phyloP scores from a whole-genome alignment of 2,113 vertebrate species.

The Centropristis striata region DNA sequence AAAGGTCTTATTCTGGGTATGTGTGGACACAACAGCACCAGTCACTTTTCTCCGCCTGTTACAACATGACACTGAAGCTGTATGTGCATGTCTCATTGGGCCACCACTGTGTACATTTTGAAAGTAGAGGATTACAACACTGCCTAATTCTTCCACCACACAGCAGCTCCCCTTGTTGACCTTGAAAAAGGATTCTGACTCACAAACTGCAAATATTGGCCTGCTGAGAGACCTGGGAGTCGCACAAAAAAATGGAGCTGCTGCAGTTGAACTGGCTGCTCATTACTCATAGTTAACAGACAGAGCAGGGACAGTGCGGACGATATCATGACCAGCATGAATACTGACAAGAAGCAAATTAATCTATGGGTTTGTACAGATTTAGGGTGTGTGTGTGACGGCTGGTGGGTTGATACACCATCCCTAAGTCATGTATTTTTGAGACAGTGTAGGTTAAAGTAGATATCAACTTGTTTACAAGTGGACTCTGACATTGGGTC shows the following conservation, averaged over 20 bases:
- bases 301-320: not conserved
- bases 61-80: constrained; percentile 58
- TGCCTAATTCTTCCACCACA: constrained; percentile 44
- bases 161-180: constrained; percentile 63
- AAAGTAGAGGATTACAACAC: constrained; percentile 47
- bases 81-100: not conserved
- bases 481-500: not conserved
- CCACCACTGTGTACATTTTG: constrained; percentile 35
- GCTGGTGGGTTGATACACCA: not conserved
- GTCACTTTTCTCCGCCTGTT: constrained; percentile 56
- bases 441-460: too few relatives aligned
- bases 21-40: constrained; percentile 59
- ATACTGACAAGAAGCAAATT: not conserved
- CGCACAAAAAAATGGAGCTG: constrained; percentile 37
- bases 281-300: constrained; percentile 6
- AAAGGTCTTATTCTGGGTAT: constrained; percentile 60
- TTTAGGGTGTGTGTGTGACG: not conserved
- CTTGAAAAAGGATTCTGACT: constrained; percentile 79
- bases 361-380: not conserved
- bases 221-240: constrained; percentile 52
- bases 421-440: not conserved
- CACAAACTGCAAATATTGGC: constrained; percentile 70
- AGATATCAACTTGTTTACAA: not conserved
- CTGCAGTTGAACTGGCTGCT: constrained; percentile 44
- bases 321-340: not conserved